phyloP scores from a whole-genome alignment of 1,140 invertebrate genomes.

The Orchesella cincta region DNA sequence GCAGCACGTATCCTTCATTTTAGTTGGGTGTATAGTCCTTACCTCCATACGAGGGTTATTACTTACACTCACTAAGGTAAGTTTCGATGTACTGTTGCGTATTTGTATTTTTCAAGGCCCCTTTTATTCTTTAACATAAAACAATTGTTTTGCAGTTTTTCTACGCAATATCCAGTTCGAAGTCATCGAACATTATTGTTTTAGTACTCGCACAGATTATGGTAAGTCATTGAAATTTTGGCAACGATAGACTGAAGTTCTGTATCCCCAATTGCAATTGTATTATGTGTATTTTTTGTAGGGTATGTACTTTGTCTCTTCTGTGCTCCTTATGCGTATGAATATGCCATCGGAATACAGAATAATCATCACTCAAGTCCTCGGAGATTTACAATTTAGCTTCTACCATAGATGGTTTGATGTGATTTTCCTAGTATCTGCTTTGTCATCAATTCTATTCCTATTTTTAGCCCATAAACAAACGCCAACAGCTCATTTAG shows the following conservation, averaged over 20 bases:
- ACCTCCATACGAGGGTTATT: conserved; percentile 96
- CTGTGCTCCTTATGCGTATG: conserved; percentile 96
- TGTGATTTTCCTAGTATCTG: conserved; percentile 97
- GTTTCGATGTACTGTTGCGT: conserved; percentile 33
- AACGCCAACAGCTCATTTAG: conserved; percentile 59
- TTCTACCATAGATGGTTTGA: conserved; percentile 99
- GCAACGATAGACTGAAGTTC: neutral
- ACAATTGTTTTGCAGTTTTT: conserved; percentile 80
- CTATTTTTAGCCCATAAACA: conserved; percentile 92
- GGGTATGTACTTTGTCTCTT: conserved; percentile 99
- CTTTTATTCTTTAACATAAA: conserved; percentile 24
- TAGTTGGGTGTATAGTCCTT: conserved; percentile 96
- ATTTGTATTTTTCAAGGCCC: no score
- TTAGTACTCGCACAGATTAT: conserved; percentile 96
- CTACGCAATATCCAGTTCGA: conserved; percentile 98
- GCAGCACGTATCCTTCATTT: conserved; percentile 95
- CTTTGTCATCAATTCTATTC: conserved; percentile 91
- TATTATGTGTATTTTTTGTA: conserved; percentile 55
- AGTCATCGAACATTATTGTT: conserved; percentile 98
- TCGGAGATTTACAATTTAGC: conserved; percentile 97
- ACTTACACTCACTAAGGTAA: conserved; percentile 93
- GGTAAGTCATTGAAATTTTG: conserved; percentile 62
- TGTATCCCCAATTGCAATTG: neutral
- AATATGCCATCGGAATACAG: conserved; percentile 99
- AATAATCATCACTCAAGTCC: conserved; percentile 94